Conservation (phyloP, 2,888 invertebrate species). For the Tricholauxania praeusta region DNA sequence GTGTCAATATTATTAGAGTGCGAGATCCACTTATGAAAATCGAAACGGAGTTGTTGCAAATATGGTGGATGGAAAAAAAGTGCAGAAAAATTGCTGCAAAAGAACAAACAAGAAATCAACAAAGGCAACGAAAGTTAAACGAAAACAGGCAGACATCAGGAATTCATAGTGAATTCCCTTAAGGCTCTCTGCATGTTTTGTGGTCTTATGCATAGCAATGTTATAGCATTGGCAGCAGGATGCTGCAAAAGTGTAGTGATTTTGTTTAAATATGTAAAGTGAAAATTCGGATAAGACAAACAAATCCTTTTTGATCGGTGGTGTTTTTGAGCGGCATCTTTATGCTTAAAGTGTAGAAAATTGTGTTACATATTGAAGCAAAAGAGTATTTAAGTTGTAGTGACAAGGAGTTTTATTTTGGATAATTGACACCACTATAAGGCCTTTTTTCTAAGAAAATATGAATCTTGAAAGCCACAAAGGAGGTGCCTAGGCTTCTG, state of each 20-base stretch:
- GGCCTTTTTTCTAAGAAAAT: too few species aligned
- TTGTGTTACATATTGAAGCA: too few species aligned
- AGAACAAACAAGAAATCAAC: slow-evolving; percentile 24
- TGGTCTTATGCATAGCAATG: slow-evolving; percentile 3
- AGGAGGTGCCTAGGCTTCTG: too few species aligned
- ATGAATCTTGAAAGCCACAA: too few species aligned
- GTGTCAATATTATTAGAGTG: slow-evolving; percentile 31
- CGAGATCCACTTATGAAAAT: slow-evolving; percentile 36
- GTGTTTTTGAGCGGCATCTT: too few species aligned
- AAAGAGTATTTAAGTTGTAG: too few species aligned
- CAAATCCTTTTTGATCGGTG: slow-evolving; percentile 5
- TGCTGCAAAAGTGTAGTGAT: too few species aligned
- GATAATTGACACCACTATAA: too few species aligned
- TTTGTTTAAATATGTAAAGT: slow-evolving; percentile 17
- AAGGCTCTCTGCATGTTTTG: slow-evolving; percentile 15
- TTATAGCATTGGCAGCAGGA: neutral
- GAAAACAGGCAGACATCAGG: slow-evolving; percentile 11
- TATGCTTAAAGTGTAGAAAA: too few species aligned
- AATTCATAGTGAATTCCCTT: slow-evolving; percentile 27
- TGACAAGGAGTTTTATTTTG: too few species aligned
- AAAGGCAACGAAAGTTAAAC: neutral
- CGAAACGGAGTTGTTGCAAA: slow-evolving; percentile 25
- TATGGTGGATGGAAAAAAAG: neutral
- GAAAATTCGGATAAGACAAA: neutral
- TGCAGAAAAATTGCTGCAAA: neutral